These are phyloP conservation scores for Cosmia trapezina DNA, from an alignment of 2,888 invertebrate genomes.

Conservation along the genomic window DNA sequence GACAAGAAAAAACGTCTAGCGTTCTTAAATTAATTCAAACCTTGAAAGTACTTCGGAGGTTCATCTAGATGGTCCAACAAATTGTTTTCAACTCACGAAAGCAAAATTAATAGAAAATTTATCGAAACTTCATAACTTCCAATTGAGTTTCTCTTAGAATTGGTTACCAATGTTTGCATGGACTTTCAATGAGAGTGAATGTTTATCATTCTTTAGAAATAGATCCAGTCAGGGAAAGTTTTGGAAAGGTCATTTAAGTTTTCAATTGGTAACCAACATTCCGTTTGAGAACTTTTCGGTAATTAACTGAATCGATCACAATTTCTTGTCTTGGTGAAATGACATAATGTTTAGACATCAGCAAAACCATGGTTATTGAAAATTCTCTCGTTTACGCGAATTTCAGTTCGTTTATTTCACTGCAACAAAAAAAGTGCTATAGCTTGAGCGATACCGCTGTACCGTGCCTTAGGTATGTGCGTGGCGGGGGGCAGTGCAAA, in stretches of 20 bases:
- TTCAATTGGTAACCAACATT: neutral
- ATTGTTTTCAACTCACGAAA: conserved; percentile 31
- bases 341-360: too few species aligned
- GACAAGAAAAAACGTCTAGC: neutral
- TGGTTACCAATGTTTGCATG: conserved; percentile 5
- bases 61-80: conserved; percentile 9
- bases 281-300: neutral
- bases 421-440: neutral
- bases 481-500: too few species aligned
- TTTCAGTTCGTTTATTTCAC: neutral
- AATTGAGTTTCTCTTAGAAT: conserved; percentile 9
- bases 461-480: too few species aligned
- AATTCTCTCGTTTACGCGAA: neutral
- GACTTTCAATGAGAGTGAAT: conserved; percentile 10
- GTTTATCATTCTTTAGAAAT: conserved; percentile 11
- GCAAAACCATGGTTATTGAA: neutral
- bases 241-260: conserved; percentile 11
- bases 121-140: conserved; percentile 26
- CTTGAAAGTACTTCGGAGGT: conserved; percentile 7
- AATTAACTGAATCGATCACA: neutral
- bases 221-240: neutral
- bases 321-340: neutral
- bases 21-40: conserved; percentile 3
- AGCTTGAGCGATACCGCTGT: too few species aligned
- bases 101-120: conserved; percentile 25